A percentile compares a stretch with the other conserved stretches of the same genome.
Conservation (phyloP, 2,797 vertebrate genomes). For the Rhinogobio ventralis region DNA sequence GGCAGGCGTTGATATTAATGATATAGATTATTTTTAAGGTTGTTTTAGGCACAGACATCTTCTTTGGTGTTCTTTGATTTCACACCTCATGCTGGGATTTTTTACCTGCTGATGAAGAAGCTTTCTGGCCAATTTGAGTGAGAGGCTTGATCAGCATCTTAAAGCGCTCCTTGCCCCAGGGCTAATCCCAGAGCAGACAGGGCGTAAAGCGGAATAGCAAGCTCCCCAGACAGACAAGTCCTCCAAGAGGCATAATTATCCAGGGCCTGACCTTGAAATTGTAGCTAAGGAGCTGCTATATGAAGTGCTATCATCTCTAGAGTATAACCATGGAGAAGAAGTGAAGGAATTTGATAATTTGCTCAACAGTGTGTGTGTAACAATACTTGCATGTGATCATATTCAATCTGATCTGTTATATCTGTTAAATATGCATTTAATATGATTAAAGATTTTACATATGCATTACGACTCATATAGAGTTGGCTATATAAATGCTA, state of each 20-base stretch:
- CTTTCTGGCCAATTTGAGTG: conserved; percentile 38
- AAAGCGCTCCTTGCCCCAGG: conserved; percentile 57
- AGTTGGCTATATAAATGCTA: background rate
- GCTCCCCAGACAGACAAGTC: conserved; percentile 68
- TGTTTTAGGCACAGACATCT: background rate
- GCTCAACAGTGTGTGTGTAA: background rate
- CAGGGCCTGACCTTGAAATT: conserved; percentile 45
- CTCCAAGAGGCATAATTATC: conserved; percentile 58
- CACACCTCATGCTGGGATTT: conserved; percentile 28
- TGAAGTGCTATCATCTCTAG: conserved; percentile 18
- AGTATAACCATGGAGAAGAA: conserved; percentile 4
- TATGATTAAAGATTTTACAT: background rate
- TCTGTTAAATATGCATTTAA: background rate
- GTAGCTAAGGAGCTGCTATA: conserved; percentile 30
- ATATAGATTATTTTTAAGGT: conserved; percentile 10
- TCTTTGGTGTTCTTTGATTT: conserved; percentile 36
- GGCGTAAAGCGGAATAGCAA: conserved; percentile 54
- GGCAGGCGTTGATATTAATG: conserved; percentile 11
- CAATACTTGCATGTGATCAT: background rate
- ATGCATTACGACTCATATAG: no score
- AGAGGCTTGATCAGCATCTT: conserved; percentile 65
- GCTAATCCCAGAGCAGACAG: conserved; percentile 67
- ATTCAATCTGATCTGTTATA: background rate
- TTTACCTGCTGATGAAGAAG: conserved; percentile 34
- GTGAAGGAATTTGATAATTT: conserved; percentile 25